Evolutionary conservation across 1,140 invertebrate genomes (phyloP), one percentile per base, ranked within the genome.

Genomic region (Pararge aegeria): DNA sequence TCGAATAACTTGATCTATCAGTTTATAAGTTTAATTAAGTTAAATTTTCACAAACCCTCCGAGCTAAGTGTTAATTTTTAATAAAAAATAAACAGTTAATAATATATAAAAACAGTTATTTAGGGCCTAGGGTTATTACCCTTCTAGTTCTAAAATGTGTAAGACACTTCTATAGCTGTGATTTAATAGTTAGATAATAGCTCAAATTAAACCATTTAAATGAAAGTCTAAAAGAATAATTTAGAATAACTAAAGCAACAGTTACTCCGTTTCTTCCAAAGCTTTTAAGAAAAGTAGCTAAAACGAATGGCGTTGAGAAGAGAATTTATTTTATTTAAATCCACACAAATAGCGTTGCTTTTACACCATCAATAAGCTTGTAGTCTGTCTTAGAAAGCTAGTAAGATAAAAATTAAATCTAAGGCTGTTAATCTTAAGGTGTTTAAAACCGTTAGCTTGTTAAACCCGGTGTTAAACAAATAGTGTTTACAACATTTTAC

Each of bases 251-350:
- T 16, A 49, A 61, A 50, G 53, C 51, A 54, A 55, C 27, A 55
- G 44, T 49, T 48, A 40, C 15, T 16, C 16, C 21, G 44, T 48
- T 50, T 51, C 60, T 50, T 62, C 56, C 40, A 40, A 20, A 55
- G 60, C 60, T 62, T 62, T 62, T 62, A 62, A 55, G 49, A 48
- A 62, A 62, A 62, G 60, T 62, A 56, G 54, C 53, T 55, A 19
- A 52, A 56, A 56, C 60, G 46, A 62, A 62, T 56, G 60, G 46
- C 38, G 34, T 50, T 40, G 44, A 34, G 60, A 57, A 40, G 15
- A 51, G 42, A 62, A 62, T 62, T 56, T 62, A 62, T 62, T 62
- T 62, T 53, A 62, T 62, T 55, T 56, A 62, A 62, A 62, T 62
- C 60, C 55, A 62, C 37, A 62, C 60, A 62, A 62, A 62, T 56